phyloP scores from a whole-genome alignment of 2,113 vertebrate genomes.

The Megaleporinus macrocephalus region DNA sequence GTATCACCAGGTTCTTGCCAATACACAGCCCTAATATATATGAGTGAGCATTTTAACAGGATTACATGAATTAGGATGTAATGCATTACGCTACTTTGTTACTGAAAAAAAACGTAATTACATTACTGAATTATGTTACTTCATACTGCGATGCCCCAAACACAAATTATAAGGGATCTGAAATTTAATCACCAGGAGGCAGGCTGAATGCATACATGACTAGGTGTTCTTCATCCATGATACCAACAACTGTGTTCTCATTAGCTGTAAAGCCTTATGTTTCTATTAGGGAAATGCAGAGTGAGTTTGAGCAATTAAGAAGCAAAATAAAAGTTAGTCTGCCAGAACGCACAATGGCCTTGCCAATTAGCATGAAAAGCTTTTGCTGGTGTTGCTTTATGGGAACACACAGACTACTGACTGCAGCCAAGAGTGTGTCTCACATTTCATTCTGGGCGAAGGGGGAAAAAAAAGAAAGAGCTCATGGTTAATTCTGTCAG shows the following conservation, averaged over 20 bases:
- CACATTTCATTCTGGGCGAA: background rate
- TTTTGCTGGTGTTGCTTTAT: background rate
- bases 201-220: background rate
- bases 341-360: constrained; percentile 5
- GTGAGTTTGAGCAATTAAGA: constrained; percentile 30
- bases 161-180: background rate
- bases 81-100: no score
- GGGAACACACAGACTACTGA: background rate
- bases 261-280: background rate
- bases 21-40: no score
- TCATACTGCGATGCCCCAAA: no score
- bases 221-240: background rate
- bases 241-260: constrained; percentile 5
- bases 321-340: constrained; percentile 16
- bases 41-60: no score
- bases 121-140: no score
- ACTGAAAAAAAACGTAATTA: no score
- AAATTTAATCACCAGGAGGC: background rate
- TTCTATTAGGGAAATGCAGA: constrained; percentile 13
- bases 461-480: background rate
- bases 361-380: constrained; percentile 29
- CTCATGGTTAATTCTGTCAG: constrained; percentile 25
- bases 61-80: no score
- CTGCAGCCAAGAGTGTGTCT: constrained; percentile 17
- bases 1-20: no score